These are phyloP conservation scores for Meriones psammophilus DNA, from an alignment of 2,797 vertebrate species.

Conservation along the genomic window DNA sequence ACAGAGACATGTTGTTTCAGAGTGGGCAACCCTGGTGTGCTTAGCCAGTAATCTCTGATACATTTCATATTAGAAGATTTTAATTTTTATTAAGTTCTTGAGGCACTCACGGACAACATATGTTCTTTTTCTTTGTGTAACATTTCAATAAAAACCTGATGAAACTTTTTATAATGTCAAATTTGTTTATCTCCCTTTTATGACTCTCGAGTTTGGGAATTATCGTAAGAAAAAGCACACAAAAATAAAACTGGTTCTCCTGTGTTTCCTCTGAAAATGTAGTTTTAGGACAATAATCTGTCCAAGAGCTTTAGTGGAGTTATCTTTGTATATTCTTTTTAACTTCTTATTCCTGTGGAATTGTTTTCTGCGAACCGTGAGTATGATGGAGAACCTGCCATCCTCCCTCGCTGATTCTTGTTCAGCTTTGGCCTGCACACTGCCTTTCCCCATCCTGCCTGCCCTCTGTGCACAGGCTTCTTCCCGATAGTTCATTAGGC, in stretches of 20 bases:
- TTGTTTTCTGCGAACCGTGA: background rate
- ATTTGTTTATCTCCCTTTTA: conserved; percentile 9
- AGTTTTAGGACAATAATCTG: background rate
- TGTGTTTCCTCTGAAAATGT: conserved; percentile 3
- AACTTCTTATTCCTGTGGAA: conserved; percentile 11
- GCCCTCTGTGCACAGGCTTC: background rate
- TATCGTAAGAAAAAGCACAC: conserved; percentile 16
- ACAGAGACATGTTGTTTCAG: background rate
- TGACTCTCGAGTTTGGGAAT: background rate
- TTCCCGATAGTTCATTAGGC: background rate
- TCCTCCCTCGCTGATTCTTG: background rate
- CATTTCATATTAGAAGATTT: conserved; percentile 31
- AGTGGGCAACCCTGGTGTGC: background rate
- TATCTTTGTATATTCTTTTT: background rate
- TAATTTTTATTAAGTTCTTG: conserved; percentile 47
- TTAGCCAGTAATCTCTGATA: conserved; percentile 1
- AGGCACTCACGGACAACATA: background rate
- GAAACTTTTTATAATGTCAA: conserved; percentile 12
- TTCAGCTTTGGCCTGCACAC: background rate
- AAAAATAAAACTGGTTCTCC: background rate
- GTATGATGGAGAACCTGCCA: background rate
- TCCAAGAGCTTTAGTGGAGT: background rate
- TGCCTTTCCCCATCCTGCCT: background rate
- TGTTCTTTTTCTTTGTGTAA: conserved; percentile 21
- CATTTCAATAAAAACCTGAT: conserved; percentile 54